Percentiles rank a stretch among this genome's conserved stretches.
Conservation (phyloP, 2,888 invertebrate genomes). For the Synanthedon tipuliformis region DNA sequence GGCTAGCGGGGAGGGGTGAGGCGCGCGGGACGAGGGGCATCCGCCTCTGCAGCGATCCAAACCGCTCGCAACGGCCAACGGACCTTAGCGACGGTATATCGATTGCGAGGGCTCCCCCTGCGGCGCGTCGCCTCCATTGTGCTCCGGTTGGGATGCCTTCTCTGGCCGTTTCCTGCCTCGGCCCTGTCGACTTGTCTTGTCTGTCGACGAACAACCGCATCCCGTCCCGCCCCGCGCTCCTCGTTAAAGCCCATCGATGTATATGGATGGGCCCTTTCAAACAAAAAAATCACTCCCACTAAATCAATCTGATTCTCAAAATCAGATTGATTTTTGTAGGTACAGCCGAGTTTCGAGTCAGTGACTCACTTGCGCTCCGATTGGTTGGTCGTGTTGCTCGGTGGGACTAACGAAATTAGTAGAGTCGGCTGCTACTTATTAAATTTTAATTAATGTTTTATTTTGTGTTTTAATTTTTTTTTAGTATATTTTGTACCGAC, state of each 20-base stretch:
- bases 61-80: conserved; percentile 66
- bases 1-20: conserved; percentile 33
- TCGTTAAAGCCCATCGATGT: conserved; percentile 9
- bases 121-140: conserved; percentile 63
- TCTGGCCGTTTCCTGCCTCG: conserved; percentile 62
- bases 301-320: too few relatives aligned
- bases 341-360: too few relatives aligned
- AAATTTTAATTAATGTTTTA: too few relatives aligned
- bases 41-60: conserved; percentile 66
- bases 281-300: too few relatives aligned
- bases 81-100: conserved; percentile 71
- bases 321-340: too few relatives aligned
- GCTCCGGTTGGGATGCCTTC: conserved; percentile 64
- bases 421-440: too few relatives aligned
- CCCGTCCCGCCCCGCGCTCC: conserved; percentile 25
- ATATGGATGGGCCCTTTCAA: too few relatives aligned
- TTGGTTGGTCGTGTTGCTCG: too few relatives aligned
- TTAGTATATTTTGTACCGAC: too few relatives aligned
- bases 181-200: conserved; percentile 48
- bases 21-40: conserved; percentile 51
- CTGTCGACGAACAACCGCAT: conserved; percentile 23
- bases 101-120: conserved; percentile 71
- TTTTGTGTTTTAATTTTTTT: too few relatives aligned
- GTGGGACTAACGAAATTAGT: too few relatives aligned
- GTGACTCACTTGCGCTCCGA: too few relatives aligned